Conservation (phyloP, 2,113 vertebrate genomes). For the Harpagus bidentatus region DNA sequence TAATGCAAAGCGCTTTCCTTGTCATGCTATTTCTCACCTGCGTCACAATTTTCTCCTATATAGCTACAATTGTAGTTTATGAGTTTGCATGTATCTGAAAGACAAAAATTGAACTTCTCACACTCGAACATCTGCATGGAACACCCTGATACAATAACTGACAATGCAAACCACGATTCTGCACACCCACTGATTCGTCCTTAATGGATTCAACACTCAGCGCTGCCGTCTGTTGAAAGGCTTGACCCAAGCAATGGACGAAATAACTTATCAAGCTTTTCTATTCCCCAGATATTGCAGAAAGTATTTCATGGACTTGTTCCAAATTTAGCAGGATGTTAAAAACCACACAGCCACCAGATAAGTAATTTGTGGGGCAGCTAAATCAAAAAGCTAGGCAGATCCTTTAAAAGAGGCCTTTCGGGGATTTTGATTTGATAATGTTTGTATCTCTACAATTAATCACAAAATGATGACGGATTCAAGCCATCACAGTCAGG, state of each 20-base stretch:
- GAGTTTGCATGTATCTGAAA: not conserved
- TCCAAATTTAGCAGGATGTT: slow-evolving; percentile 62
- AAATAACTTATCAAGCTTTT: slow-evolving; percentile 11
- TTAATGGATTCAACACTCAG: not conserved
- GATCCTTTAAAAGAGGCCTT: slow-evolving; percentile 13
- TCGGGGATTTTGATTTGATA: slow-evolving; percentile 32
- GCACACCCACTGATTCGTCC: not conserved
- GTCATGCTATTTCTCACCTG: slow-evolving; percentile 40
- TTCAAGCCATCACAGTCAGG: not conserved
- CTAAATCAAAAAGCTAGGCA: slow-evolving; percentile 45
- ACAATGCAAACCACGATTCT: not conserved
- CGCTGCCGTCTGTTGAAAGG: not conserved
- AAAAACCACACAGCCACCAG: slow-evolving; percentile 59
- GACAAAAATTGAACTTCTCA: not conserved
- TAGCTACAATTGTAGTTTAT: slow-evolving; percentile 26
- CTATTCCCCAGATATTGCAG: slow-evolving; percentile 27
- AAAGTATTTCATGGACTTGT: slow-evolving; percentile 40
- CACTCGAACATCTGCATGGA: not conserved
- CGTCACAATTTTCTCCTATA: slow-evolving; percentile 46
- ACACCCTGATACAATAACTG: not conserved
- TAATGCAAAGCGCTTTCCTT: slow-evolving; percentile 50
- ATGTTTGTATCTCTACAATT: slow-evolving; percentile 33
- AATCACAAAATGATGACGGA: slow-evolving; percentile 42
- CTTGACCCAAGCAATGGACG: not conserved
- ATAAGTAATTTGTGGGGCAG: slow-evolving; percentile 43